Conservation (phyloP, 2,113 vertebrate genomes). For the Aramus guarauna region DNA sequence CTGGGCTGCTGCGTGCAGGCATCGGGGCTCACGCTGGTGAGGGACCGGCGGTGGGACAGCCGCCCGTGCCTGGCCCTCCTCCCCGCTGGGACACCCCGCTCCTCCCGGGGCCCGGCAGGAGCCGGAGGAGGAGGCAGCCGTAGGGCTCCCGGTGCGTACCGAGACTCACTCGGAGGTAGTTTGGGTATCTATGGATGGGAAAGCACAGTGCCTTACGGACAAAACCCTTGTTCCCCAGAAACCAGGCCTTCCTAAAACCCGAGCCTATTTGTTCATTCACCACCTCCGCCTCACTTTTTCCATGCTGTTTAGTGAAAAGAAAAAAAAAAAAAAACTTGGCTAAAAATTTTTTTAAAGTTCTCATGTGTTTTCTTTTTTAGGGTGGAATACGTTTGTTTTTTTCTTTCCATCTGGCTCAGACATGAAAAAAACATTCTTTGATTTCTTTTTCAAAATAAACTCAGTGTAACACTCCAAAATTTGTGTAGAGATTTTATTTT, state of each 20-base stretch:
- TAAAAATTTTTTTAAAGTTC: neutral
- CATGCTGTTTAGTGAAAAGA: neutral
- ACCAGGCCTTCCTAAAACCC: neutral
- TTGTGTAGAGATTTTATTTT: neutral
- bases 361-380: conserved; percentile 38
- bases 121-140: neutral
- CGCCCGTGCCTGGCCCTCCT: neutral
- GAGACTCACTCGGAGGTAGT: neutral
- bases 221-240: neutral
- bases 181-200: neutral
- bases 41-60: neutral
- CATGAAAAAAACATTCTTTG: conserved; percentile 34
- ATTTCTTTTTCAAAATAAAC: conserved; percentile 58
- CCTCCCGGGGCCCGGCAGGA: neutral
- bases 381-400: neutral
- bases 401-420: conserved; percentile 26
- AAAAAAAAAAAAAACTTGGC: neutral
- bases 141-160: neutral
- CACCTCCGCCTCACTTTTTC: neutral
- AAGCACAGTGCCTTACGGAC: neutral
- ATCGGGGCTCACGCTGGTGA: rapidly evolving
- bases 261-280: neutral
- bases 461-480: neutral
- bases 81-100: rapidly evolving
- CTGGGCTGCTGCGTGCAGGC: rapidly evolving